Evolutionary conservation across 2,113 vertebrate species (phyloP), one percentile per base, ranked within the genome.

Genomic region (Eonycteris spelaea): DNA sequence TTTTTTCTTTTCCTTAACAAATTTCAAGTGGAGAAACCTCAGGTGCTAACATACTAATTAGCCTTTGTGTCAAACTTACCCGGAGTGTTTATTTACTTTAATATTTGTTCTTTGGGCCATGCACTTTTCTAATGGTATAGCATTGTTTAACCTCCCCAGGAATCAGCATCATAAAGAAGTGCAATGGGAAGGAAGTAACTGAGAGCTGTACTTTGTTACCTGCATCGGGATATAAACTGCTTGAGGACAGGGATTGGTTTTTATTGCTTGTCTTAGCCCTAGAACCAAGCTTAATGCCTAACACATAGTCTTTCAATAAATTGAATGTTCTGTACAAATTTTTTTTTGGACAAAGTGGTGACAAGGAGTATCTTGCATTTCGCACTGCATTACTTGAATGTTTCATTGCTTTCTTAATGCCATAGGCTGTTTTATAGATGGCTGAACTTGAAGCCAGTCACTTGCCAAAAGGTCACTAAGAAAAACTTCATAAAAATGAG

Each of bases 1-100:
- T 45, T 70, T 90, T 90, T 94, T 33, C 19, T 57, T 95, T 90
- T 92, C 48, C n/a, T 94, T 40, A 65, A 7, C 38, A 90, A 35
- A 6, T 94, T 90, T 92, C 40, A 71, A 85, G 33, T 61, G 13
- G 48, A 83, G 43, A 86, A 83, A 93, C 10, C 35, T 94, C 40
- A 57, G 11, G 21, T 70, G 73, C 28, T 51, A 53, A 74, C 95
- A 89, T 13, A 21, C 57, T 43, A 68, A 73, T 61, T 82, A 90
- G 38, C 33, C 71, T 92, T 33, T 9, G 0, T 63, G 55, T 96
- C 35, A 38, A 91, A 79, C 45, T 95, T 91, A 38, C 26, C 38
- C 35, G 45, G 80, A 83, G 38, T 68, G 53, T 38, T 35, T 89
- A 40, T 70, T 53, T 48, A 22, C 4, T 83, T 65, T 86, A 53